Percentiles rank a stretch among this genome's conserved stretches.
phyloP scores from a whole-genome alignment of 2,888 invertebrate genomes.

The Desoria tigrina region DNA sequence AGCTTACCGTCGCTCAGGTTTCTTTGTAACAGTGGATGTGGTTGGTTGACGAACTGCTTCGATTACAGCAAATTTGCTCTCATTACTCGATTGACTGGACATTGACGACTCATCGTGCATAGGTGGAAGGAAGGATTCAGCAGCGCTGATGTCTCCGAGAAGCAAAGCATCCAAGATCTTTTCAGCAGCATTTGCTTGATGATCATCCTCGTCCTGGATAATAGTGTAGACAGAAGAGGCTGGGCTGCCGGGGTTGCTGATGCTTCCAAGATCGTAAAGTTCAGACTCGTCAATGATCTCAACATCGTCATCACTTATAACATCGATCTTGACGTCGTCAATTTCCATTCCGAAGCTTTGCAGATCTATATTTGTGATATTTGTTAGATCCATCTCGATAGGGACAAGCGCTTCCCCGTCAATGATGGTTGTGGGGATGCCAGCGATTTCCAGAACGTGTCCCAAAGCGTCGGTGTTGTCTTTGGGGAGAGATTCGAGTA shows the following conservation, averaged over 20 bases:
- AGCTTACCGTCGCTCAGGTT: conserved; percentile 38
- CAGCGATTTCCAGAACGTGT: conserved; percentile 28
- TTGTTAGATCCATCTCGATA: conserved; percentile 25
- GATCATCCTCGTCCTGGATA: conserved; percentile 23
- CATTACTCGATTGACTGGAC: conserved; percentile 2
- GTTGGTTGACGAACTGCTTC: no score
- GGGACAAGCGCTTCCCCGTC: conserved; percentile 35
- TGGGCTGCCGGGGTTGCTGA: conserved; percentile 7
- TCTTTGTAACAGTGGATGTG: conserved; percentile 7
- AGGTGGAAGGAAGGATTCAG: conserved; percentile 27
- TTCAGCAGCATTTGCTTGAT: conserved; percentile 38
- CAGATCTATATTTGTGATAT: background rate
- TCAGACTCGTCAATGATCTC: conserved; percentile 24
- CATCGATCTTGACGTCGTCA: background rate
- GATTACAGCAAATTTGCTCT: background rate
- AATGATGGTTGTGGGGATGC: conserved; percentile 36
- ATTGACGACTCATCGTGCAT: conserved; percentile 14
- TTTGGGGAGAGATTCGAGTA: conserved; percentile 40
- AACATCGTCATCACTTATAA: conserved; percentile 15
- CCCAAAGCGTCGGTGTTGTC: conserved; percentile 14
- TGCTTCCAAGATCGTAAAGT: conserved; percentile 39
- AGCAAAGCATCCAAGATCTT: conserved; percentile 46
- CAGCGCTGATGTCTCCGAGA: conserved; percentile 34
- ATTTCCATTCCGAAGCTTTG: background rate
- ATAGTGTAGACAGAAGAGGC: background rate